Percentiles rank a stretch among this genome's conserved stretches.
Conservation (phyloP, 2,888 invertebrate genomes). For the Caenorhabditis sinica region DNA sequence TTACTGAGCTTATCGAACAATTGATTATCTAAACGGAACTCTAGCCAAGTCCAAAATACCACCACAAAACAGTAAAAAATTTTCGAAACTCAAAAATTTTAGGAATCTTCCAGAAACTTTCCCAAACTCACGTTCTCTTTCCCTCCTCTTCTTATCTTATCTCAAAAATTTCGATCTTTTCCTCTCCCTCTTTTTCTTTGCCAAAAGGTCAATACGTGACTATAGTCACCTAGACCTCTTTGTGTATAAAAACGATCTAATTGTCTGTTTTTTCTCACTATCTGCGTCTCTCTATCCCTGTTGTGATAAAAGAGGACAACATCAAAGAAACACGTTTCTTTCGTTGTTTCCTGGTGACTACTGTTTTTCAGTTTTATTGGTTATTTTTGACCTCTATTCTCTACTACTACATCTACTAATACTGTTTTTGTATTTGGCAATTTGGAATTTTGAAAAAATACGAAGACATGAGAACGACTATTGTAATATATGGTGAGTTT, state of each 20-base stretch:
- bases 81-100: background rate
- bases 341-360: background rate
- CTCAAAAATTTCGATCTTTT: constrained; percentile 12
- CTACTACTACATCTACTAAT: background rate
- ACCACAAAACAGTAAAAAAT: too few relatives aligned
- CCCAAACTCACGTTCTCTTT: constrained; percentile 11
- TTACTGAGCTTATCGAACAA: too few relatives aligned
- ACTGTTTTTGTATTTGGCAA: too few relatives aligned
- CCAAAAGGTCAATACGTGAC: constrained; percentile 28
- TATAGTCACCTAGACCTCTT: background rate
- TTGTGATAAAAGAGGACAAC: background rate
- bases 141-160: background rate
- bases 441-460: too few relatives aligned
- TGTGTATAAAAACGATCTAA: constrained; percentile 15
- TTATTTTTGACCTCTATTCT: background rate
- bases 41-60: too few relatives aligned
- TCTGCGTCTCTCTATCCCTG: constrained; percentile 26
- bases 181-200: background rate
- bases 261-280: background rate
- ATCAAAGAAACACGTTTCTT: constrained; percentile 12
- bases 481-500: constrained; percentile 25
- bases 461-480: constrained; percentile 24
- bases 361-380: constrained; percentile 13
- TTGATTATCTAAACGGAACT: too few relatives aligned
- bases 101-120: background rate